Evolutionary conservation across 2,888 invertebrate species (phyloP), one percentile per base, ranked within the genome.

Genomic region (Biston betularia): DNA sequence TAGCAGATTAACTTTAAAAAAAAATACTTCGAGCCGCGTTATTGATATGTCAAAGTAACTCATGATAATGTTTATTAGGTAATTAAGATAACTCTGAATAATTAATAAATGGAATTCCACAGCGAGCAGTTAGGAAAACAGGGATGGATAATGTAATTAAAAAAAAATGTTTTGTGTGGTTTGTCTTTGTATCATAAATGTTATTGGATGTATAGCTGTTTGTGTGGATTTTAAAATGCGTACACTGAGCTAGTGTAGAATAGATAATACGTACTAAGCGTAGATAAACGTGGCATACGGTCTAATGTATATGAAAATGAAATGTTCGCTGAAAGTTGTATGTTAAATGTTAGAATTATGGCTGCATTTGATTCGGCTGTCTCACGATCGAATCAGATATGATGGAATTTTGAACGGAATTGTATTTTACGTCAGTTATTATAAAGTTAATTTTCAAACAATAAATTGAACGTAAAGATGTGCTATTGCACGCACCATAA

Each of bases 11-110:
- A 84, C 78, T 71, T 2, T 88, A 86, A 86, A 88, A 88, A n/a
- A 89, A 87, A 87, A 91, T 83, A 92, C 90, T 92, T 93, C 92
- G 93, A 93, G 93, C 93, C 93, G 93, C 93, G 93, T 93, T 89
- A 88, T 91, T 89, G 86, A 93, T 93, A 93, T 93, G 93, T 93
- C 92, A 93, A 93, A 92, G 93, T 93, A 93, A 92, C 78, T 88
- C 92, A 92, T 92, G 84, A 92, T 92, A 90, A 92, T 89, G 88
- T 86, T 88, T 88, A 89, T 90, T 90, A 93, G 91, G 85, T 92
- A 89, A 89, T 85, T 88, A 90, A 93, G 92, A 86, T 91, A 90
- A 90, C 84, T 86, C 88, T 86, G 83, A 89, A 85, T 89, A 87
- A 89, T 85, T 89, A 83, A 88, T 66, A 62, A 62, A 62, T 84